Evolutionary conservation across 2,113 vertebrate genomes (phyloP).

Genomic region (Osmerus eperlanus): DNA sequence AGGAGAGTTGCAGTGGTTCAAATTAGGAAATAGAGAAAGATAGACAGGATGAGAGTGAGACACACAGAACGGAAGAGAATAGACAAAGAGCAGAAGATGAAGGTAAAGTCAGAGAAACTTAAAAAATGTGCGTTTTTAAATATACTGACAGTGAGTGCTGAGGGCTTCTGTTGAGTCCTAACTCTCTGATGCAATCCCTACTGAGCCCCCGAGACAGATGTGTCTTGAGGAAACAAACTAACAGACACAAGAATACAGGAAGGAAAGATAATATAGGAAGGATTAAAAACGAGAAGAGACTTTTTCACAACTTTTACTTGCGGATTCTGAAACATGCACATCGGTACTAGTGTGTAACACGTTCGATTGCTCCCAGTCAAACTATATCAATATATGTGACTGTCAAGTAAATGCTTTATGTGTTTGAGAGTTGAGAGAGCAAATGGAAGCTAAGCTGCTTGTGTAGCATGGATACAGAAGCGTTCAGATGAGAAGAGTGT

Average conservation of each 20-base stretch:
- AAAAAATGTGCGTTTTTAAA: constrained; percentile 59
- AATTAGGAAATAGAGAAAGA: neutral
- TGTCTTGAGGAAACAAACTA: constrained; percentile 32
- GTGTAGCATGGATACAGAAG: neutral
- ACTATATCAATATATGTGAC: too few relatives aligned
- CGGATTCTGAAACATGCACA: neutral
- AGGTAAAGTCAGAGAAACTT: neutral
- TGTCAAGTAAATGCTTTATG: neutral
- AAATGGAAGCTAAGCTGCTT: neutral
- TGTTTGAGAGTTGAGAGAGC: neutral
- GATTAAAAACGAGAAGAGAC: constrained; percentile 51
- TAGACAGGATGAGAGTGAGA: neutral
- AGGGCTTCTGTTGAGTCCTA: too few relatives aligned
- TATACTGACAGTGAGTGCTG: constrained; percentile 66
- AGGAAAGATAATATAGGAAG: constrained; percentile 47
- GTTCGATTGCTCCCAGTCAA: neutral
- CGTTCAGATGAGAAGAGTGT: neutral
- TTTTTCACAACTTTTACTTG: constrained; percentile 48
- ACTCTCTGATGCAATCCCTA: neutral
- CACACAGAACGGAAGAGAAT: neutral
- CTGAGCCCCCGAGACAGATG: neutral
- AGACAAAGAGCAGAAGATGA: neutral
- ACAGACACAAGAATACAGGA: constrained; percentile 37
- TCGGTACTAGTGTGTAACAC: neutral
- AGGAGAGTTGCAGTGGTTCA: neutral